phyloP scores from a whole-genome alignment of 2,888 invertebrate species.

The Dolichopus griseipennis region DNA sequence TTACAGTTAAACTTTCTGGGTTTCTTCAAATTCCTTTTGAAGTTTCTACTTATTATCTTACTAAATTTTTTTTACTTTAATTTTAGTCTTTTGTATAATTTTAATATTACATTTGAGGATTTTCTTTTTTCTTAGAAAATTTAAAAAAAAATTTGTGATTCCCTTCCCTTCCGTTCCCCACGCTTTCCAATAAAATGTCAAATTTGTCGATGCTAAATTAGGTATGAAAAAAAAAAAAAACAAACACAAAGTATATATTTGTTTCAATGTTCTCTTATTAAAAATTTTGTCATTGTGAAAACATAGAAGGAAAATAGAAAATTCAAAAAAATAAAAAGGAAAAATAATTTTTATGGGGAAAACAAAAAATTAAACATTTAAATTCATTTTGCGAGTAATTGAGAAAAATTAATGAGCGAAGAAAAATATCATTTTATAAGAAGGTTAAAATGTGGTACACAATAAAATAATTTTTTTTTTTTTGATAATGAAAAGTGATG shows the following conservation, averaged over 20 bases:
- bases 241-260: too few relatives aligned
- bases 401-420: neutral
- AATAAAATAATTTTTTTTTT: neutral
- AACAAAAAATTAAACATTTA: neutral
- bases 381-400: neutral
- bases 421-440: neutral
- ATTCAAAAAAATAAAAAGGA: neutral
- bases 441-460: neutral
- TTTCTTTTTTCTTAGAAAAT: neutral
- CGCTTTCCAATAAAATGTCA: constrained; percentile 2
- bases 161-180: too few relatives aligned
- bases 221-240: neutral
- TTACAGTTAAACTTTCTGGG: too few relatives aligned
- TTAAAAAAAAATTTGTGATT: too few relatives aligned
- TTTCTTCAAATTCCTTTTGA: too few relatives aligned
- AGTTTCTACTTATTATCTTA: neutral
- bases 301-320: neutral
- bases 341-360: neutral
- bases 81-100: neutral
- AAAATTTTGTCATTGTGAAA: neutral
- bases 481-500: neutral
- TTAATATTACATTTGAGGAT: too few relatives aligned
- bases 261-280: too few relatives aligned
- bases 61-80: neutral
- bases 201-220: neutral